phyloP scores from a whole-genome alignment of 2,888 invertebrate species.

The Xestia ashworthii region DNA sequence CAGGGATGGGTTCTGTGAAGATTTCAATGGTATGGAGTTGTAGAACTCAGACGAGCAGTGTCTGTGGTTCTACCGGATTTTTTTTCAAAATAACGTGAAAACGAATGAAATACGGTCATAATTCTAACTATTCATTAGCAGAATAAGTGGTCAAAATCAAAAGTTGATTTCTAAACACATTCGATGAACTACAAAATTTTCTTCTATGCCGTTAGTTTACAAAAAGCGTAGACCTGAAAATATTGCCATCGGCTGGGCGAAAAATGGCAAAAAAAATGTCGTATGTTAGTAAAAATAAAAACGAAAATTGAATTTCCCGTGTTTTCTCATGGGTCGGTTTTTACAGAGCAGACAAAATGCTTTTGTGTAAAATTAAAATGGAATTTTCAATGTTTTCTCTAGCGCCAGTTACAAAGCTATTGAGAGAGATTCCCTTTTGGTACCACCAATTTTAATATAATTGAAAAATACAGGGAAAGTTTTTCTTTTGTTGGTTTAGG shows the following conservation, averaged over 20 bases:
- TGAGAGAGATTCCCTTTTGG: not conserved
- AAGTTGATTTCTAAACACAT: not conserved
- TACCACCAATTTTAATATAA: conserved; percentile 18
- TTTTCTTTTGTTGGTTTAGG: conserved; percentile 7
- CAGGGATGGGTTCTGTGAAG: not conserved
- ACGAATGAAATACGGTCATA: not conserved
- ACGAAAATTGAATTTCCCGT: conserved; percentile 4
- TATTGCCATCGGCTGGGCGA: not conserved
- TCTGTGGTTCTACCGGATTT: not conserved
- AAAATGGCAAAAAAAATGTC: conserved; percentile 3
- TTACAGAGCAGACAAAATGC: not conserved
- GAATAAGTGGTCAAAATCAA: not conserved
- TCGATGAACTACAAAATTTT: not conserved
- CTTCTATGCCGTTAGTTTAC: not conserved
- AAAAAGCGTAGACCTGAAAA: not conserved
- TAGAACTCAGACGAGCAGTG: not conserved
- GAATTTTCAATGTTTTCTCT: conserved; percentile 16
- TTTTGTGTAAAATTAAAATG: conserved; percentile 28
- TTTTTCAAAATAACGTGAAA: not conserved
- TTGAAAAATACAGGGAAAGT: conserved; percentile 11
- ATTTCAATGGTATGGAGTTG: not conserved
- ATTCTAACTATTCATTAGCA: not conserved
- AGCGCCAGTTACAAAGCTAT: not conserved
- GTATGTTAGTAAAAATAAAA: not conserved
- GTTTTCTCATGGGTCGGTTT: conserved; percentile 6